Evolutionary conservation across 2,888 invertebrate genomes (phyloP), one percentile per base, ranked within the genome.

Genomic region (Chirona hameri): DNA sequence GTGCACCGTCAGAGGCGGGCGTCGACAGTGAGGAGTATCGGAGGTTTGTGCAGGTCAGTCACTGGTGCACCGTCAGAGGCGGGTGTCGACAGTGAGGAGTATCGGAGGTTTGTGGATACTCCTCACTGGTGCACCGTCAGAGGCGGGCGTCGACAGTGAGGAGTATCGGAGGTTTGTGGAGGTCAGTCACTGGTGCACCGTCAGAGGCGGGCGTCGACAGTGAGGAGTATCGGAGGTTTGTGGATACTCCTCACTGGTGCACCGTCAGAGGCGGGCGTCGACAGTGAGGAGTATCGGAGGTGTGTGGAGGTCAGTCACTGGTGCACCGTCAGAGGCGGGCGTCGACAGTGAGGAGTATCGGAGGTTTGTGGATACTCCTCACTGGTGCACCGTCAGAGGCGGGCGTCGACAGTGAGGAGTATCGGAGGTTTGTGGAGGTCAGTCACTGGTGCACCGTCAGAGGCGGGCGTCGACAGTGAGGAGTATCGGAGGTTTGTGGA

Each of bases 1-100:
- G n/a, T n/a, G n/a, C n/a, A n/a, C n/a, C n/a, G 93, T 93, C 93
- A 52, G 93, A 93, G 87, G 91, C 91, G 81, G 93, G 93, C 29
- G 89, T 91, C 82, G 91, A 93, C 85, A 92, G 92, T 80, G 92
- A 92, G 85, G 93, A 93, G 84, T 94, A 93, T 87, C 89, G 89
- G 83, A 89, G 89, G 83, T 94, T 93, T 87, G 86, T 93, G 83
- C 89, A 91, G 89, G n/a, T n/a, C n/a, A n/a, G n/a, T n/a, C n/a
- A n/a, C n/a, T n/a, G n/a, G n/a, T n/a, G n/a, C n/a, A n/a, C n/a
- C n/a, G 93, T 93, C 93, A 52, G 93, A 93, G 87, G 91, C 91
- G 81, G 93, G 93, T 29, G 89, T 91, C 82, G 91, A 93, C 85
- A 92, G 92, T 80, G 92, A 92, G 85, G 93, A 93, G 84, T 94